phyloP scores from a whole-genome alignment of 2,888 invertebrate genomes.

The Agrotis exclamationis region DNA sequence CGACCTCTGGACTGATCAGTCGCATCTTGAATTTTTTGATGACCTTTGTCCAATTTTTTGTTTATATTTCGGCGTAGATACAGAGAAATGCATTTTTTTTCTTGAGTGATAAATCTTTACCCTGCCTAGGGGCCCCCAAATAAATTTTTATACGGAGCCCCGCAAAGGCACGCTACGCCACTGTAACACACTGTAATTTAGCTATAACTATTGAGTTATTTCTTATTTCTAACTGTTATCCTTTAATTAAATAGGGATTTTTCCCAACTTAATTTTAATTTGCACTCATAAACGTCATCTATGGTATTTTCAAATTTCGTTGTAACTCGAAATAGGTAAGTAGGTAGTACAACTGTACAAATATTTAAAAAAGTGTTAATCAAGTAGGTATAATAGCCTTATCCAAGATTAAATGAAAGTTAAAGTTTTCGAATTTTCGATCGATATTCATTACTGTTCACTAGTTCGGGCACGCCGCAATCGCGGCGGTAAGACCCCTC shows the following conservation, averaged over 20 bases:
- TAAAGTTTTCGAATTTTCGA: background rate
- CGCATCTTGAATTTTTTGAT: too few relatives aligned
- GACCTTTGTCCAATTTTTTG: too few relatives aligned
- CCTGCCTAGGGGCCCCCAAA: too few relatives aligned
- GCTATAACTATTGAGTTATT: conserved; percentile 23
- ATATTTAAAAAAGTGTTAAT: background rate
- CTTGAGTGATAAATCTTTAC: too few relatives aligned
- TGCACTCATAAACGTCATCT: background rate
- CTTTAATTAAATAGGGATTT: background rate
- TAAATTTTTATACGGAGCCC: too few relatives aligned
- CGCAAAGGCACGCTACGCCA: too few relatives aligned
- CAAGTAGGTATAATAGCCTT: too few relatives aligned
- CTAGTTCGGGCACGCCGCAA: too few relatives aligned
- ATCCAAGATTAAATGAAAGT: background rate
- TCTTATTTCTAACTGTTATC: conserved; percentile 2
- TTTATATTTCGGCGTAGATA: too few relatives aligned
- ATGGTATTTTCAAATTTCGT: conserved; percentile 5
- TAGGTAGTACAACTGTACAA: background rate
- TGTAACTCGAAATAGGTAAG: conserved; percentile 7
- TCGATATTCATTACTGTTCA: background rate
- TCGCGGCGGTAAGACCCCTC: too few relatives aligned
- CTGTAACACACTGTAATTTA: conserved; percentile 24
- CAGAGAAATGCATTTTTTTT: too few relatives aligned
- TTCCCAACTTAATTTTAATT: background rate
- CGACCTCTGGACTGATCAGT: too few relatives aligned